Percentiles rank a stretch among this genome's conserved stretches.
Evolutionary conservation across 2,888 invertebrate species (phyloP).

Genomic region (Pyrochroa serraticornis): DNA sequence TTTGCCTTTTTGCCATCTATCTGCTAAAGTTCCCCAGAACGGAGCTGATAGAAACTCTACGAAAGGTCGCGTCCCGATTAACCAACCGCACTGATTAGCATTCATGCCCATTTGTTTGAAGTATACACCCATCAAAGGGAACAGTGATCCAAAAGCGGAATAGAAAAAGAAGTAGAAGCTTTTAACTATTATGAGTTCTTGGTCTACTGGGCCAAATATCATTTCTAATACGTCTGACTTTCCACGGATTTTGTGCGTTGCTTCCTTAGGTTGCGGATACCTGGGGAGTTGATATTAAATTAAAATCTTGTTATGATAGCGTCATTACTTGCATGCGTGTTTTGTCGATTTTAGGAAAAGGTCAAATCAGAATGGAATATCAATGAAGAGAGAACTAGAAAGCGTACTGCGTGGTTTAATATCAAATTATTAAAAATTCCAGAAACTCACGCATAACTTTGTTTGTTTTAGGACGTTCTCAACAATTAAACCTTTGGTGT

Average conservation of each 20-base stretch:
- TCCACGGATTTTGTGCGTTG: slow-evolving; percentile 88
- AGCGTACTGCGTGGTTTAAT: too few relatives aligned
- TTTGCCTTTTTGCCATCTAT: slow-evolving; percentile 84
- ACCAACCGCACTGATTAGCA: slow-evolving; percentile 90
- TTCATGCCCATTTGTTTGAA: slow-evolving; percentile 99
- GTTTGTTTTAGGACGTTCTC: neutral
- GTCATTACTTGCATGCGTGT: too few relatives aligned
- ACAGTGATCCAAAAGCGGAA: slow-evolving; percentile 97
- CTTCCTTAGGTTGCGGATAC: slow-evolving; percentile 86
- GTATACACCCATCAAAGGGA: slow-evolving; percentile 98
- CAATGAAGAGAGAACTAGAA: neutral
- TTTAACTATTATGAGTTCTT: slow-evolving; percentile 92
- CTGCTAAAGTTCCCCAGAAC: slow-evolving; percentile 96
- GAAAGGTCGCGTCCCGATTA: slow-evolving; percentile 96
- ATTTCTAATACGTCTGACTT: slow-evolving; percentile 84
- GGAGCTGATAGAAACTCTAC: slow-evolving; percentile 97
- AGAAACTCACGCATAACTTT: neutral
- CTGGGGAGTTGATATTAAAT: slow-evolving; percentile 53
- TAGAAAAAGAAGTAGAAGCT: slow-evolving; percentile 99
- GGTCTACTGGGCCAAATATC: slow-evolving; percentile 83
- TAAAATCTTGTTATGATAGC: too few relatives aligned
- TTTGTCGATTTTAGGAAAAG: too few relatives aligned
- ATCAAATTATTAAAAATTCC: too few relatives aligned
- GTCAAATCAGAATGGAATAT: neutral
- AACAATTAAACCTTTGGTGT: too few relatives aligned